phyloP scores from a whole-genome alignment of 2,113 vertebrate species.

The Thomomys bottae region DNA sequence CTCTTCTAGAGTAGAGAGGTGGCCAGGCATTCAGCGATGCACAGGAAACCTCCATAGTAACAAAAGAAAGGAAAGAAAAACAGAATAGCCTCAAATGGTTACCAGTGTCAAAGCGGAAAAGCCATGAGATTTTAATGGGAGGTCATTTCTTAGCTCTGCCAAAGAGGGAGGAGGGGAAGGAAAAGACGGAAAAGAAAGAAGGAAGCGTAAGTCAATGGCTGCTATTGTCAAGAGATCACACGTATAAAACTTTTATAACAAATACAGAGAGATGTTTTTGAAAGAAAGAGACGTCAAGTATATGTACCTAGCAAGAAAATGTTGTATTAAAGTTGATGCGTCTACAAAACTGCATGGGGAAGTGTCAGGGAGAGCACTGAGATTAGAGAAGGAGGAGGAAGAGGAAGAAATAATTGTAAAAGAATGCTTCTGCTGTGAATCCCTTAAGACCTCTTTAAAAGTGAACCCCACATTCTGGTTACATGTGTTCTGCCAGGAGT shows the following conservation, averaged over 20 bases:
- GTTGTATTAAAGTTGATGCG: not conserved
- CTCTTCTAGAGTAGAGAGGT: fast-evolving
- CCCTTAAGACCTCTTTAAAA: not conserved
- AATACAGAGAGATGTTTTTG: not conserved
- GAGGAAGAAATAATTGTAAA: not conserved
- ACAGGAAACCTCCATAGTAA: not conserved
- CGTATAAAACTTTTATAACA: conserved; percentile 2
- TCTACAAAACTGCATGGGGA: not conserved
- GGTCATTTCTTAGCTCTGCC: not conserved
- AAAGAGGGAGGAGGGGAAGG: conserved; percentile 28
- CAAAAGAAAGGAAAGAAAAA: no score
- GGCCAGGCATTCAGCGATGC: not conserved
- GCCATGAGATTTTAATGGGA: not conserved
- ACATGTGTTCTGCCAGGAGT: conserved; percentile 80
- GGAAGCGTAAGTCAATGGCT: not conserved
- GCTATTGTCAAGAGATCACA: conserved; percentile 59
- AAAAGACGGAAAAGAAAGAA: conserved; percentile 19
- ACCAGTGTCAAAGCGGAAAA: not conserved
- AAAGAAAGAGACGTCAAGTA: not conserved
- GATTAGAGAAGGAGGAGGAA: not conserved
- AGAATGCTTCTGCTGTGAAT: not conserved
- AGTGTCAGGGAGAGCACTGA: not conserved
- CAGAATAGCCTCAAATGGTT: not conserved
- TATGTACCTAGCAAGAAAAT: not conserved
- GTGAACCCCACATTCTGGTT: conserved; percentile 54